phyloP scores from a whole-genome alignment of 2,113 vertebrate species.

The Ahaetulla prasina region DNA sequence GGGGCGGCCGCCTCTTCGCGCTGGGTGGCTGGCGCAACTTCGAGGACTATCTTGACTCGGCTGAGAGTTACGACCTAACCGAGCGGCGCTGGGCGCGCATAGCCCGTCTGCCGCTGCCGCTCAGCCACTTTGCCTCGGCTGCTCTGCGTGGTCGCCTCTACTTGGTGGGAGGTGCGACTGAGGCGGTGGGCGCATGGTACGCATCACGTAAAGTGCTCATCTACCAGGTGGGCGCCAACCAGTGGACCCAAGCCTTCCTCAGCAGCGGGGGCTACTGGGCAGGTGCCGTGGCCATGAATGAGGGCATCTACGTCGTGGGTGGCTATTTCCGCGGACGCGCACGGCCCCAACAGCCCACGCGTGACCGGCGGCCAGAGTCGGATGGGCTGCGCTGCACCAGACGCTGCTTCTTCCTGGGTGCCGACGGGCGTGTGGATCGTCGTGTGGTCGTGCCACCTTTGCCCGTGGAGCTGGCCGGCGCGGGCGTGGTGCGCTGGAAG shows the following conservation, averaged over 20 bases:
- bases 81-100: conserved; percentile 52
- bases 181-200: conserved; percentile 22
- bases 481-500: conserved; percentile 78
- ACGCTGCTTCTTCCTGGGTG: conserved; percentile 25
- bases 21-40: conserved; percentile 74
- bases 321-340: conserved; percentile 57
- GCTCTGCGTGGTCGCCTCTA: conserved; percentile 70
- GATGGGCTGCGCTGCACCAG: not conserved
- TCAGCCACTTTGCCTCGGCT: conserved; percentile 74
- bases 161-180: conserved; percentile 74
- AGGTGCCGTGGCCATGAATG: conserved; percentile 74
- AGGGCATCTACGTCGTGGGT: conserved; percentile 76
- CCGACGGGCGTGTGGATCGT: not conserved
- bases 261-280: conserved; percentile 72
- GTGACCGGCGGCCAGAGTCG: not conserved
- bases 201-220: conserved; percentile 77
- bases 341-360: not conserved
- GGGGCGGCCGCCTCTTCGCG: conserved; percentile 67
- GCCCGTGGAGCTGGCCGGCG: conserved; percentile 70
- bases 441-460: conserved; percentile 67
- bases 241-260: conserved; percentile 73
- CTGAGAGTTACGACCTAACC: conserved; percentile 68
- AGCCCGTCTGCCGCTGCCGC: conserved; percentile 62
- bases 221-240: conserved; percentile 69
- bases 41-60: conserved; percentile 68